Evolutionary conservation across 2,113 vertebrate species (phyloP).

Genomic region (Empidonax traillii): DNA sequence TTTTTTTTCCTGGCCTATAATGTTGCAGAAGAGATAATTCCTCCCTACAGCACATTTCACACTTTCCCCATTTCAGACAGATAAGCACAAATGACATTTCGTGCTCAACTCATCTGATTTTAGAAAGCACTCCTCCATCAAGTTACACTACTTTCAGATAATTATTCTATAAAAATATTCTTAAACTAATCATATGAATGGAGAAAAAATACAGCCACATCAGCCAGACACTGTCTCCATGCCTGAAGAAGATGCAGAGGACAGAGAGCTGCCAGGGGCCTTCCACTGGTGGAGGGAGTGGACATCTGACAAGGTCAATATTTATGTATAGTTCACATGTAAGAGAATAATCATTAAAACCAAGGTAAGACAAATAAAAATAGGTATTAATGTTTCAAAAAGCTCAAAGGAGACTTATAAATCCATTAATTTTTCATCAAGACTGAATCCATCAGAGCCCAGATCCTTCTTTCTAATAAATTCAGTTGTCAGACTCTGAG

Average conservation of each 20-base stretch:
- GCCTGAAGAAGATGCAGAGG: neutral
- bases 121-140: slow-evolving; percentile 45
- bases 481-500: slow-evolving; percentile 2
- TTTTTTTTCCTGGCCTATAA: neutral
- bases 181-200: slow-evolving; percentile 8
- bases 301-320: neutral
- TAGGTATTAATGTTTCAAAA: slow-evolving; percentile 22
- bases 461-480: slow-evolving; percentile 36
- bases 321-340: neutral
- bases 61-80: slow-evolving; percentile 33
- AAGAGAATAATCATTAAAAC: neutral
- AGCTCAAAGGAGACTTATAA: neutral
- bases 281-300: neutral
- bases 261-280: neutral
- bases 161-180: slow-evolving; percentile 32
- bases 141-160: neutral
- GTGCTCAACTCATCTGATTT: slow-evolving; percentile 28
- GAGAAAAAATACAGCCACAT: neutral
- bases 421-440: slow-evolving; percentile 39
- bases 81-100: slow-evolving; percentile 50
- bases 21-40: slow-evolving; percentile 36
- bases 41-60: slow-evolving; percentile 39
- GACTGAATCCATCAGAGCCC: neutral
- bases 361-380: slow-evolving; percentile 22
- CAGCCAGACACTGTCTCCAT: neutral